These are phyloP conservation scores for Anoncus sp. DNA, from an alignment of 2,888 invertebrate genomes.

Conservation along the genomic window DNA sequence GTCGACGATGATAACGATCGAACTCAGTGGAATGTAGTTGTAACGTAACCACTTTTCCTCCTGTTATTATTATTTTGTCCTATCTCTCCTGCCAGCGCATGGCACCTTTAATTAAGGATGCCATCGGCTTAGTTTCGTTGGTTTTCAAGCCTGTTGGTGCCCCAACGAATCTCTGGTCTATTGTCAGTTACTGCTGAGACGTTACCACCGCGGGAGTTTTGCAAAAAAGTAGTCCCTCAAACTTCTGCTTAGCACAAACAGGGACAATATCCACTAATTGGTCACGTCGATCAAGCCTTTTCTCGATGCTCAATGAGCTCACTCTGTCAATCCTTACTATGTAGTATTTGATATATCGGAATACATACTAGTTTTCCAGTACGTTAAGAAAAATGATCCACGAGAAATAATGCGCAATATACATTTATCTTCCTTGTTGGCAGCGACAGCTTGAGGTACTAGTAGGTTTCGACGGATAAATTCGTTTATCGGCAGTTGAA, in stretches of 20 bases:
- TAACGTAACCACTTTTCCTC: constrained; percentile 34
- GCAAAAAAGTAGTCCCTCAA: no score
- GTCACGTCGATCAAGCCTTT: no score
- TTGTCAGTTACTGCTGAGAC: not conserved
- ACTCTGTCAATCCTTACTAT: no score
- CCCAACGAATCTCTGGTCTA: not conserved
- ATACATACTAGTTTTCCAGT: no score
- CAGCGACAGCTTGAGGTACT: not conserved
- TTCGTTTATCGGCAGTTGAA: not conserved
- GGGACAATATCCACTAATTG: no score
- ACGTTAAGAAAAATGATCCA: no score
- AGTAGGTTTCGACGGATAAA: constrained; percentile 11
- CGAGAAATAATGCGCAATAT: no score
- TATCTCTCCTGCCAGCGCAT: not conserved
- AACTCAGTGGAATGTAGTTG: constrained; percentile 32
- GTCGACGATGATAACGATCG: constrained; percentile 29
- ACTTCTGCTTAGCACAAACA: no score
- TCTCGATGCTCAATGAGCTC: no score
- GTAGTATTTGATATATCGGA: no score
- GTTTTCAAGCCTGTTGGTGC: constrained; percentile 2
- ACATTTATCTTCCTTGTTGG: no score
- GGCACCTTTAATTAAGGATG: constrained; percentile 41
- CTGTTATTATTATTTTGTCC: constrained; percentile 22
- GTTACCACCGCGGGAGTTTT: not conserved
- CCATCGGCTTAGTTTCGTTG: constrained; percentile 8